Base-by-base conservation (phyloP, 2,888 invertebrate genomes). In the Aromia moschata region DNA sequence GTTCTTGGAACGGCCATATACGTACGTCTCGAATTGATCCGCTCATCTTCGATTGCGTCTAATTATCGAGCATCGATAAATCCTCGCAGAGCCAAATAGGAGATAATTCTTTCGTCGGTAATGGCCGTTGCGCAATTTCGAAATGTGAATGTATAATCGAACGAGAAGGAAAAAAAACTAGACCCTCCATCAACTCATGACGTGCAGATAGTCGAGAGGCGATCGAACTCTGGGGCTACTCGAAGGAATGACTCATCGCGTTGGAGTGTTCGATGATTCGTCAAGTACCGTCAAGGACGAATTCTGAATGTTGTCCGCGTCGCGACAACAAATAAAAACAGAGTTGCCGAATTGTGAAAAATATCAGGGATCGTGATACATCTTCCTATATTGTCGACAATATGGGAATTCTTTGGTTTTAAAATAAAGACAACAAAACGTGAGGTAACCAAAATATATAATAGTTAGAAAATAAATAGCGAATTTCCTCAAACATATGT, bases 221-320 rank as follows among this genome's bases (percentile, higher is more conserved):
- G 57, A 60, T 60, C 60, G 60, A 64, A 60, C 60, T 52, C 60
- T 45, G 33, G 47, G 46, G 51, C 51, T 55, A n/a, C 43, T 47
- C 33, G 7, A 18, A 17, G 45, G 47, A 16, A 53, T 64, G 60
- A 64, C 46, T 60, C 64, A 64, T 58, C 49, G 38, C 18, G 16
- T 41, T 17, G 41, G 16, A 18, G 16, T 9, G 10, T 41, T 44
- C 2, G 14, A 15, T 30, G 44, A 25, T 20, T 30, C 44, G 44
- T 33, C 33, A 10, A 7, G 33, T 25, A 25, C 25, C 33, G 33
- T 61, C 65, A 65, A 65, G 65, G 65, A 55, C 65, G 62, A 49
- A n/a, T 45, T 10, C 33, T 9, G 33, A 33, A 33, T n/a, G 10
- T 33, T 33, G 33, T 33, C 33, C 33, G n/a, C n/a, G n/a, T 7